Conservation (phyloP, 1,140 invertebrate genomes). For the Drosophila quadrilineata region DNA sequence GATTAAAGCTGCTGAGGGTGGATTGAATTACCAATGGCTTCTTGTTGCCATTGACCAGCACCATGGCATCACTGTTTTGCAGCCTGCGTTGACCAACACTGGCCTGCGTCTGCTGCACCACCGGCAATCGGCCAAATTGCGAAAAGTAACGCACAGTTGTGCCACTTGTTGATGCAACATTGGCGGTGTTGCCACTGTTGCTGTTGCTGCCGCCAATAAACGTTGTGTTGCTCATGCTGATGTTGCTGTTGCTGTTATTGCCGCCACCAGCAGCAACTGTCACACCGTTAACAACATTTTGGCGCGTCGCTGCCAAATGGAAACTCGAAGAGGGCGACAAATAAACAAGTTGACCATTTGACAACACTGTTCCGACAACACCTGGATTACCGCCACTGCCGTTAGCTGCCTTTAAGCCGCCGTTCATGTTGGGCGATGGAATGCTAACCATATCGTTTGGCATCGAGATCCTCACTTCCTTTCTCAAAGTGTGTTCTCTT, state of each 20-base stretch:
- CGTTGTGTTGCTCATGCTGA: neutral
- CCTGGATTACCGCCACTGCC: conserved; percentile 31
- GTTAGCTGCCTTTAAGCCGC: conserved; percentile 51
- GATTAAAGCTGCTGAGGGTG: conserved; percentile 9
- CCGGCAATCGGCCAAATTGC: conserved; percentile 56
- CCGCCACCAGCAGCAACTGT: conserved; percentile 8
- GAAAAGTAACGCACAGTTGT: conserved; percentile 60
- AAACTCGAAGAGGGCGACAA: conserved; percentile 43
- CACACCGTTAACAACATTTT: conserved; percentile 1
- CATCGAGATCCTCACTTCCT: conserved; percentile 26
- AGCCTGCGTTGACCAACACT: conserved; percentile 42
- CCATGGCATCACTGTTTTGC: conserved; percentile 48
- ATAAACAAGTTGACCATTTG: conserved; percentile 58
- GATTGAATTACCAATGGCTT: conserved; percentile 33
- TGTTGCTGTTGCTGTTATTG: conserved; percentile 7
- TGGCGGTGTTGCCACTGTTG: neutral
- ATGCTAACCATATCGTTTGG: conserved; percentile 79
- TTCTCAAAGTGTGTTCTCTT: neutral
- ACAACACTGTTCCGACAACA: conserved; percentile 46
- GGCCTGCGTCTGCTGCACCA: conserved; percentile 20
- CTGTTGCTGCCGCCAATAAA: neutral
- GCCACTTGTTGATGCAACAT: conserved; percentile 5
- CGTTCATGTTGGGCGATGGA: conserved; percentile 67
- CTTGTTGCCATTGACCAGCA: conserved; percentile 56
- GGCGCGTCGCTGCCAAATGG: conserved; percentile 30